Conservation (phyloP, 2,797 vertebrate genomes). For the Chanos chanos region DNA sequence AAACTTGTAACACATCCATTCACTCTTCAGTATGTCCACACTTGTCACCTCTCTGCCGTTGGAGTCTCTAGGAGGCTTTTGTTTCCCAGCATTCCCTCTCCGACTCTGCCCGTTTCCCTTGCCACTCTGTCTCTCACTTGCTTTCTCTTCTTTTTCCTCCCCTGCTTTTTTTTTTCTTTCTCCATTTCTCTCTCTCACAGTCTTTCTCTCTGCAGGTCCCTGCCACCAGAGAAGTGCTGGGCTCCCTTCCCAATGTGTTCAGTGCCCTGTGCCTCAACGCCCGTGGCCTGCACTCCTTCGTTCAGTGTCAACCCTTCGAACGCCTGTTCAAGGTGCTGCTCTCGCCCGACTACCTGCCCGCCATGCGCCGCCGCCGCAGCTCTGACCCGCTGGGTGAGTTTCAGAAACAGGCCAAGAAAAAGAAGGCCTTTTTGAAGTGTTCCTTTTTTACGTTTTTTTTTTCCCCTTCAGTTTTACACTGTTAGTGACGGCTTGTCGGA, state of each 20-base stretch:
- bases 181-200: conserved; percentile 41
- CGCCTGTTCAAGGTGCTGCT: conserved; percentile 97
- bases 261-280: conserved; percentile 95
- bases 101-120: conserved; percentile 16
- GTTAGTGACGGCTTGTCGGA: background rate
- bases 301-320: conserved; percentile 97
- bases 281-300: conserved; percentile 92
- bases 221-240: conserved; percentile 92
- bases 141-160: conserved; percentile 15
- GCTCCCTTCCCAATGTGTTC: conserved; percentile 95
- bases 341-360: conserved; percentile 95
- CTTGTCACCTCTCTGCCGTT: background rate
- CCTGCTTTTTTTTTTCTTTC: conserved; percentile 21
- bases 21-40: conserved; percentile 6
- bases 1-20: background rate
- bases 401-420: background rate
- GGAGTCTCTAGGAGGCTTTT: conserved; percentile 27
- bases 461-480: no score
- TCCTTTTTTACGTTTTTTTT: no score
- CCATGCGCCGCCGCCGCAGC: conserved; percentile 90
- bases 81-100: conserved; percentile 9
- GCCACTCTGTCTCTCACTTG: conserved; percentile 34
- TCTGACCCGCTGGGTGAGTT: conserved; percentile 91
- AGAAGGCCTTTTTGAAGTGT: no score
- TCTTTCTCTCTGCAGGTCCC: conserved; percentile 78